Percentiles rank a stretch among this genome's conserved stretches.
phyloP scores from a whole-genome alignment of 2,888 invertebrate genomes.

The Conops quadrifasciatus region DNA sequence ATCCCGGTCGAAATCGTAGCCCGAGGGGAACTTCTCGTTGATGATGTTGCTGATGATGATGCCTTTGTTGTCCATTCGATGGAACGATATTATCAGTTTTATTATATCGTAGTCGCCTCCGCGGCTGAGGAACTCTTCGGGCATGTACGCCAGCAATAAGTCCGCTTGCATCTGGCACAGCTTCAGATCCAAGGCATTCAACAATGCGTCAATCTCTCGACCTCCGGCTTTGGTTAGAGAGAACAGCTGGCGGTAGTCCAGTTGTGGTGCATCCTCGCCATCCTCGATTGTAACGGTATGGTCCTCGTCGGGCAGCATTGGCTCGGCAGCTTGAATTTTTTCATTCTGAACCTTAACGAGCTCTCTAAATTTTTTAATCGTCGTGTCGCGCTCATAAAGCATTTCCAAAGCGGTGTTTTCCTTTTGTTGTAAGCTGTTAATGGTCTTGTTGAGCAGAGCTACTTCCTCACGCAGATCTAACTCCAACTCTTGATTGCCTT shows the following conservation, averaged over 20 bases:
- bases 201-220: slow-evolving; percentile 88
- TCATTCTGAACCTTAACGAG: slow-evolving; percentile 89
- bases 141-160: slow-evolving; percentile 91
- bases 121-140: slow-evolving; percentile 87
- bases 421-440: slow-evolving; percentile 82
- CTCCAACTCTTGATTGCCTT: slow-evolving; percentile 91
- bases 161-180: slow-evolving; percentile 86
- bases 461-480: slow-evolving; percentile 93
- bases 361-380: slow-evolving; percentile 93
- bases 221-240: slow-evolving; percentile 72
- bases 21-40: slow-evolving; percentile 82
- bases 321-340: slow-evolving; percentile 68
- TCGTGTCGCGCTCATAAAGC: slow-evolving; percentile 90
- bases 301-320: slow-evolving; percentile 57
- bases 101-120: slow-evolving; percentile 92
- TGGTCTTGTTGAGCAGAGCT: slow-evolving; percentile 84
- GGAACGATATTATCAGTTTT: slow-evolving; percentile 82
- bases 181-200: slow-evolving; percentile 85
- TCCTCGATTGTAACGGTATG: slow-evolving; percentile 58
- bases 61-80: slow-evolving; percentile 83
- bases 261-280: slow-evolving; percentile 63
- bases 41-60: slow-evolving; percentile 91
- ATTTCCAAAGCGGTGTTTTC: slow-evolving; percentile 90
- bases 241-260: slow-evolving; percentile 78
- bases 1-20: slow-evolving; percentile 77